Conservation (phyloP, 2,888 invertebrate genomes). For the Mystacides longicornis region DNA sequence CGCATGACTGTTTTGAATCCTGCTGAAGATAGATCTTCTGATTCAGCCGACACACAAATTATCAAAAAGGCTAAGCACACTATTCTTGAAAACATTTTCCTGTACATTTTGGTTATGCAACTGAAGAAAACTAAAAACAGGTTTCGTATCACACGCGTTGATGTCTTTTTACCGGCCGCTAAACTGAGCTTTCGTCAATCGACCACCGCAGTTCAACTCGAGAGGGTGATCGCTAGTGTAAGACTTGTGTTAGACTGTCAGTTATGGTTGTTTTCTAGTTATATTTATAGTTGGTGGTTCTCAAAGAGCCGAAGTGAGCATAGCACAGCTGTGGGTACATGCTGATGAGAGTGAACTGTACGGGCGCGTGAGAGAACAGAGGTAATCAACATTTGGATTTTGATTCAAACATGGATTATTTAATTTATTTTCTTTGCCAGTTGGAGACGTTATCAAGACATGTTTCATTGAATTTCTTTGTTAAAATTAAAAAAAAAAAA, state of each 20-base stretch:
- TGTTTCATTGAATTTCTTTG: no score
- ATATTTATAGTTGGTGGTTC: slow-evolving; percentile 22
- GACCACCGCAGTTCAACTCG: slow-evolving; percentile 5
- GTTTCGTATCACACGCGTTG: neutral
- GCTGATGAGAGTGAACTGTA: slow-evolving; percentile 9
- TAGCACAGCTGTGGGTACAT: neutral
- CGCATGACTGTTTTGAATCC: slow-evolving; percentile 60
- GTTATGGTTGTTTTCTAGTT: slow-evolving; percentile 8
- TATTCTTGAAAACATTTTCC: slow-evolving; percentile 27
- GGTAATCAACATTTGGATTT: slow-evolving; percentile 2
- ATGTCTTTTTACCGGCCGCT: neutral
- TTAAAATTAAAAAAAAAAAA: no score
- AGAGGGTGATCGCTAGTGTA: slow-evolving; percentile 21
- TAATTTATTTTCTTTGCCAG: no score
- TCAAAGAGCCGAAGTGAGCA: slow-evolving; percentile 6
- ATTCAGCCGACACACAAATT: slow-evolving; percentile 28
- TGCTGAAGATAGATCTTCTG: slow-evolving; percentile 40
- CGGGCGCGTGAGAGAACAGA: slow-evolving; percentile 9
- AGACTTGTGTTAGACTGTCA: slow-evolving; percentile 20
- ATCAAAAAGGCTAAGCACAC: slow-evolving; percentile 34
- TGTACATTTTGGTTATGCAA: slow-evolving; percentile 12
- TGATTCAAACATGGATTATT: no score
- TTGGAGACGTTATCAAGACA: no score
- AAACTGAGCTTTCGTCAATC: neutral
- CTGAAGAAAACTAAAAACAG: neutral